Base-by-base conservation (phyloP, 2,113 vertebrate species). In the Gambusia affinis region DNA sequence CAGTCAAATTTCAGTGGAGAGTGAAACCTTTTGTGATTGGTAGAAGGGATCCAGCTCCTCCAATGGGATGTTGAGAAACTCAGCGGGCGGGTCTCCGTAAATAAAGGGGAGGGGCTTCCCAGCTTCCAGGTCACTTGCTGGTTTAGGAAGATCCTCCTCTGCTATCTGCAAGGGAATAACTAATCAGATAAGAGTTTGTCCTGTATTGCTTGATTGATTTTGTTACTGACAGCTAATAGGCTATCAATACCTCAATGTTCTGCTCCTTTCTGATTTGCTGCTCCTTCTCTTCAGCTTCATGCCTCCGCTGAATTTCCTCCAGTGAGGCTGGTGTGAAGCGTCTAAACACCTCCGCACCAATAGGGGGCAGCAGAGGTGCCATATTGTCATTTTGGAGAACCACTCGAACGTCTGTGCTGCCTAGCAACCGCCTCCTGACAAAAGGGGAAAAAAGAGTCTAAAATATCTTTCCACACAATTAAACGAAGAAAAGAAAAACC, bases 1-100 rank as follows among this genome's bases (percentile, higher is more conserved):
- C 5, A n/a, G 51, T 57, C 51, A 57, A 7, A n/a, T n/a, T 57
- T n/a, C 8, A 35, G 10, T 51, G n/a, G 8, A 44, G 1, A 60
- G 19, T 79, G 1, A 63, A 8, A 90, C 92, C 92, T 88, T 89
- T 33, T 90, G 72, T 78, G 90, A 89, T 79, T 87, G 83, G 76
- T 92, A 93, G 76, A 86, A 93, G 4, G 92, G 89, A 71, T 93
- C 92, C 78, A 93, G 73, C 3, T 93, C 92, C 47, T 93, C 90
- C 67, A 93, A 14, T 60, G 90, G 90, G 22, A 37, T 86, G 83
- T 88, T 93, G 60, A 89, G 68, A 12, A 92, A 65, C 22, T 84
- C 75, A 31, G 83, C 67, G 8, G 89, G 76, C 0, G 90, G 90
- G 14, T 92, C 86, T 73, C 92, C 92, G 28, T 80, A 93, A 60